These are phyloP conservation scores for Chloroclystis v-ata DNA, from an alignment of 2,888 invertebrate species.

Conservation along the genomic window DNA sequence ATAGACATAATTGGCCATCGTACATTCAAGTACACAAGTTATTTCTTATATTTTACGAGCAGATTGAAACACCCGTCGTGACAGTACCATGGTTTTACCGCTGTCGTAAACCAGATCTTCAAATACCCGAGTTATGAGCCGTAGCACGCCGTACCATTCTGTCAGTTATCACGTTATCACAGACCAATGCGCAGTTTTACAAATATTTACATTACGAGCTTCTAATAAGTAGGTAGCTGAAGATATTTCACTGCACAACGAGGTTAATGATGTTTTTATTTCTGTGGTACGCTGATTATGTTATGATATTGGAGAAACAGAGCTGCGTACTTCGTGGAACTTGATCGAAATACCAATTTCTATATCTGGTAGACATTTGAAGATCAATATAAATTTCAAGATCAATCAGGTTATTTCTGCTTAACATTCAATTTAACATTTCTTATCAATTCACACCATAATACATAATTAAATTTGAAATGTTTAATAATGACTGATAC, in stretches of 20 bases:
- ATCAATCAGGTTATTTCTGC: too few relatives aligned
- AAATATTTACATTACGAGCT: not conserved
- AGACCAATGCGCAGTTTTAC: not conserved
- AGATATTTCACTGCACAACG: not conserved
- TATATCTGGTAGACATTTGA: too few relatives aligned
- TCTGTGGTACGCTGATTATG: not conserved
- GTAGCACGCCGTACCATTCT: not conserved
- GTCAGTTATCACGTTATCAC: not conserved
- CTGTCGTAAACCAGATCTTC: too few relatives aligned
- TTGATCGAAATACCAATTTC: too few relatives aligned
- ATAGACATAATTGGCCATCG: too few relatives aligned
- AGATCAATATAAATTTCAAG: too few relatives aligned
- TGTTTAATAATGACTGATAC: too few relatives aligned
- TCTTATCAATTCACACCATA: too few relatives aligned
- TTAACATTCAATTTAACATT: too few relatives aligned
- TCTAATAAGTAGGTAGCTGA: not conserved
- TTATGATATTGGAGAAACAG: too few relatives aligned
- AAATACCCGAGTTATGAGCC: too few relatives aligned
- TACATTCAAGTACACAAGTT: not conserved
- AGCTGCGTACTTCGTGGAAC: not conserved
- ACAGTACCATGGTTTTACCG: not conserved
- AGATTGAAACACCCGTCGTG: not conserved
- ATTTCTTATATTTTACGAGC: not conserved
- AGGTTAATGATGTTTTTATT: not conserved
- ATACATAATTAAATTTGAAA: too few relatives aligned